phyloP scores from a whole-genome alignment of 2,888 invertebrate species.

The Callimorpha dominula region DNA sequence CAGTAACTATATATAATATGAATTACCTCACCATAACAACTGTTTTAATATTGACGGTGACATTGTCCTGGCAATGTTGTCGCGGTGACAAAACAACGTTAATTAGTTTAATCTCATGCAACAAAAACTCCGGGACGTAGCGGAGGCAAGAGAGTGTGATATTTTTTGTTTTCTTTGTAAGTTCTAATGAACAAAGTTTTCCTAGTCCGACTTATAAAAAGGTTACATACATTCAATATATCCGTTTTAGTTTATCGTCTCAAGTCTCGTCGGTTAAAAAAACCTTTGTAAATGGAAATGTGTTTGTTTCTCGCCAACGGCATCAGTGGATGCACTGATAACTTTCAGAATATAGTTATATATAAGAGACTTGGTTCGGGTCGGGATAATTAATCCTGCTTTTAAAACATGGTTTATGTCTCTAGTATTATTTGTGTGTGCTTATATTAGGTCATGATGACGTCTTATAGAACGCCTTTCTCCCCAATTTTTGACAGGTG shows the following conservation, averaged over 20 bases:
- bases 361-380: too few relatives aligned
- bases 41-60: slow-evolving; percentile 6
- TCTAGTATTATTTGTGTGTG: too few relatives aligned
- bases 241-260: neutral
- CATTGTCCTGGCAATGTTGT: neutral
- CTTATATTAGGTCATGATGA: too few relatives aligned
- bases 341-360: too few relatives aligned
- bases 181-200: slow-evolving; percentile 9
- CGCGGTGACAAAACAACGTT: slow-evolving; percentile 7
- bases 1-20: neutral
- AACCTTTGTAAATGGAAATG: too few relatives aligned
- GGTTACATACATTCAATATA: neutral
- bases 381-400: too few relatives aligned
- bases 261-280: neutral
- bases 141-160: neutral
- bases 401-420: too few relatives aligned
- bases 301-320: too few relatives aligned
- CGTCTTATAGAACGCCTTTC: too few relatives aligned
- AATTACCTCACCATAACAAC: neutral
- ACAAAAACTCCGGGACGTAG: slow-evolving; percentile 11
- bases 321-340: too few relatives aligned
- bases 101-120: slow-evolving; percentile 6
- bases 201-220: neutral
- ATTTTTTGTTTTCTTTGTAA: slow-evolving; percentile 8
- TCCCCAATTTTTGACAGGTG: too few relatives aligned